These are phyloP conservation scores for Orussus abietinus DNA, from an alignment of 1,140 invertebrate species.

Conservation along the genomic window DNA sequence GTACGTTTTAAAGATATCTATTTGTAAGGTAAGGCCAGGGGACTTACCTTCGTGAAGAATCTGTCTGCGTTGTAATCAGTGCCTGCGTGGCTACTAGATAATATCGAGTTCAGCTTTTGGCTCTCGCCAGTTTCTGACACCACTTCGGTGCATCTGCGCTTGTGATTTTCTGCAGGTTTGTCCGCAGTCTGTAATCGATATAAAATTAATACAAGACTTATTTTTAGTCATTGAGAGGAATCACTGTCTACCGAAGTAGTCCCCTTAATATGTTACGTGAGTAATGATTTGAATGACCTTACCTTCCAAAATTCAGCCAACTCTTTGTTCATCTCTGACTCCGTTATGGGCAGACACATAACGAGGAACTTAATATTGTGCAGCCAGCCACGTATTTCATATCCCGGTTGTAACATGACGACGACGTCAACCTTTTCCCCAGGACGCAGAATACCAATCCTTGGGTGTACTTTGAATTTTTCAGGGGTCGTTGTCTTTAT, in stretches of 20 bases:
- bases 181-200: constrained; percentile 19
- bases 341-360: constrained; percentile 61
- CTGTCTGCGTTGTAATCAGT: constrained; percentile 30
- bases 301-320: constrained; percentile 64
- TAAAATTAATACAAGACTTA: too few species aligned
- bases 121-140: constrained; percentile 31
- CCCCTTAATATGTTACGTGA: too few species aligned
- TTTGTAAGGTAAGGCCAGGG: neutral
- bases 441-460: constrained; percentile 68
- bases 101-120: constrained; percentile 22
- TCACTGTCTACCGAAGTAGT: too few species aligned
- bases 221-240: too few species aligned
- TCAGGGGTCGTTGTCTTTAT: constrained; percentile 75
- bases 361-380: constrained; percentile 67
- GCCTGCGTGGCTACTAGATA: constrained; percentile 18
- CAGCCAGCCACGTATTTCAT: constrained; percentile 53
- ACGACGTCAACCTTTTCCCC: constrained; percentile 50
- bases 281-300: constrained; percentile 17
- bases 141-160: constrained; percentile 48
- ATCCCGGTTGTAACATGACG: constrained; percentile 57
- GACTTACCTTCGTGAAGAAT: constrained; percentile 40
- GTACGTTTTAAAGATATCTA: too few species aligned
- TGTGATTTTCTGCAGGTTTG: constrained; percentile 50
- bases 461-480: constrained; percentile 86
- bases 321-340: constrained; percentile 50